A percentile compares a stretch with the other conserved stretches of the same genome.
Conservation (phyloP, 2,113 vertebrate genomes). For the Bolborhynchus lineola region DNA sequence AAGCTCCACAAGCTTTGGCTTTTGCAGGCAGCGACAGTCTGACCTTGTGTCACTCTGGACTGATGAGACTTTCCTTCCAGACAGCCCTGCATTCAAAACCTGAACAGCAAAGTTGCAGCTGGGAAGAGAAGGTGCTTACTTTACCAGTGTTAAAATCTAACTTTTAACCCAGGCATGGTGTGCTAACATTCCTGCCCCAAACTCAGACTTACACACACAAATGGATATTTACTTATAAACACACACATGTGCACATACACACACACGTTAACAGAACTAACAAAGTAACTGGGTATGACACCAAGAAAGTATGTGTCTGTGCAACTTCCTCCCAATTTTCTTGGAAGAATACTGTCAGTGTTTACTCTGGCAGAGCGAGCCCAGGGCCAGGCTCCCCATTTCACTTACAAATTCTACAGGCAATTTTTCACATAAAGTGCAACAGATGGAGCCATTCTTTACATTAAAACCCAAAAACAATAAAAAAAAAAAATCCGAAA, state of each 20-base stretch:
- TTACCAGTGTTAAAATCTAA: not conserved
- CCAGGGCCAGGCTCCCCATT: not conserved
- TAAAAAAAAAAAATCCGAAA: no score
- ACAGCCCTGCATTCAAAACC: not conserved
- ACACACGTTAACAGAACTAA: not conserved
- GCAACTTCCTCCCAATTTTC: not conserved
- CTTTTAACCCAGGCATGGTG: not conserved
- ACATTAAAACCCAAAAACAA: not conserved
- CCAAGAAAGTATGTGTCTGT: not conserved
- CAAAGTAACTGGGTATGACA: not conserved
- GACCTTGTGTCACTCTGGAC: not conserved
- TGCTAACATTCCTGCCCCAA: not conserved
- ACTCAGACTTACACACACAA: not conserved
- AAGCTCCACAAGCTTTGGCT: not conserved
- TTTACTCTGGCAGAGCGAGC: not conserved
- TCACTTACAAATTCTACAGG: not conserved
- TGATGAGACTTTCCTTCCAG: not conserved
- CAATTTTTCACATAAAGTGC: not conserved
- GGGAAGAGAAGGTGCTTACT: not conserved
- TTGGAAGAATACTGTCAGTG: not conserved
- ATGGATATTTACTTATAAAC: not conserved
- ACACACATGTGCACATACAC: not conserved
- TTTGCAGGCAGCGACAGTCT: rapidly evolving
- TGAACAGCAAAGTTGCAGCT: not conserved
- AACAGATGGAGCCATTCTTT: not conserved